Base-by-base conservation (phyloP, 1,140 invertebrate species). In the Zophobas atratus region DNA sequence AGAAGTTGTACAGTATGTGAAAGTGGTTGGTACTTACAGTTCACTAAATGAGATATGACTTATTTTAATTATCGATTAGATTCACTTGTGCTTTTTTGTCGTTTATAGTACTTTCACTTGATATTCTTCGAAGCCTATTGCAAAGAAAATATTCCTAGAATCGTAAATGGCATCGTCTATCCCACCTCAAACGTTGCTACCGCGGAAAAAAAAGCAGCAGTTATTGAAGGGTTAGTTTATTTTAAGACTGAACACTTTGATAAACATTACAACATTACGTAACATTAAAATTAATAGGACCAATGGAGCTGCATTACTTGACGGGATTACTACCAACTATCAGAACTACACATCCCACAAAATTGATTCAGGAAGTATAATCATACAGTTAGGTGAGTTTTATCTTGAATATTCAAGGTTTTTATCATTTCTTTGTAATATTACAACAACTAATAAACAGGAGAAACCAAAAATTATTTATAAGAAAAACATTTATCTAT, bases 81-180 rank as follows among this genome's bases (percentile, higher is more conserved):
- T 8, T 0, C 43, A 3, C 3, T 8, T 46, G 8, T 46, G 3
- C 8, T 46, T 4, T 4, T 33, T 56, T 32, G 55, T 33, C 55
- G 6, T 20, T 56, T 56, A 35, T 56, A 56, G 55, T 4, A 4
- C 3, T 56, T 56, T 20, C 55, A 56, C n/a, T 56, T 33, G n/a
- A 56, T 56, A 4, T 56, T 56, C n/a, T 4, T 56, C n/a, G 35
- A 56, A 46, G 43, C 43, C 3, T 46, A 46, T 46, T 46, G 3
- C 8, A 46, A 46, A 8, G 8, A 8, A 3, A 46, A 46, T 4
- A 46, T 46, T 46, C 43, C 43, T 46, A 46, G 43, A 46, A 8
- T 46, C 8, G 43, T 46, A 46, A 46, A 46, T 8, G 43, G 43
- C 3, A 46, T 46, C 3, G 3, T 46, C 43, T 46, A 8, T 46